phyloP scores from a whole-genome alignment of 2,888 invertebrate species.

The Arctia plantaginis region DNA sequence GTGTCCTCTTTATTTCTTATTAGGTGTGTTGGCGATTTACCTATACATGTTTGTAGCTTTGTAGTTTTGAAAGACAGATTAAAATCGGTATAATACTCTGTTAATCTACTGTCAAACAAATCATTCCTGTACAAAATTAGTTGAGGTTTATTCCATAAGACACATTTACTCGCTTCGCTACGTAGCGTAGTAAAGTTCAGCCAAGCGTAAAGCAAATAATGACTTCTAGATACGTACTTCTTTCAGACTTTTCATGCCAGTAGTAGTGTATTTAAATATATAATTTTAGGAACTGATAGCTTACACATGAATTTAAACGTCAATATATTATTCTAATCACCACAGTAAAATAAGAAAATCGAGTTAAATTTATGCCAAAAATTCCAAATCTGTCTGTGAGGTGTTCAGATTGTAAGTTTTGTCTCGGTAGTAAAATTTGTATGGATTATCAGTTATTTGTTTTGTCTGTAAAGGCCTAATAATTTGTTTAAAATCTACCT shows the following conservation, averaged over 20 bases:
- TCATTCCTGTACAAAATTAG: background rate
- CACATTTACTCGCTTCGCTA: background rate
- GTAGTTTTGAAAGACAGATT: too few species aligned
- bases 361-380: background rate
- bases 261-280: background rate
- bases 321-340: background rate
- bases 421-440: background rate
- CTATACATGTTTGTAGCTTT: too few species aligned
- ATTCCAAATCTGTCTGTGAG: background rate
- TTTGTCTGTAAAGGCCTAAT: background rate
- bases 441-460: background rate
- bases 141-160: background rate
- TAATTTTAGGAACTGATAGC: too few species aligned
- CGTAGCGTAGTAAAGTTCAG: background rate
- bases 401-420: background rate
- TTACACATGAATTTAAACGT: background rate
- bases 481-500: background rate
- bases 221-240: background rate
- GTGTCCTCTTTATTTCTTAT: background rate
- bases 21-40: too few species aligned
- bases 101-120: background rate
- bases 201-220: constrained; percentile 34
- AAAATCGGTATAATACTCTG: background rate
- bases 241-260: background rate
- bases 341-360: too few species aligned